Evolutionary conservation across 2,888 invertebrate genomes (phyloP).

Genomic region (Labia minor): DNA sequence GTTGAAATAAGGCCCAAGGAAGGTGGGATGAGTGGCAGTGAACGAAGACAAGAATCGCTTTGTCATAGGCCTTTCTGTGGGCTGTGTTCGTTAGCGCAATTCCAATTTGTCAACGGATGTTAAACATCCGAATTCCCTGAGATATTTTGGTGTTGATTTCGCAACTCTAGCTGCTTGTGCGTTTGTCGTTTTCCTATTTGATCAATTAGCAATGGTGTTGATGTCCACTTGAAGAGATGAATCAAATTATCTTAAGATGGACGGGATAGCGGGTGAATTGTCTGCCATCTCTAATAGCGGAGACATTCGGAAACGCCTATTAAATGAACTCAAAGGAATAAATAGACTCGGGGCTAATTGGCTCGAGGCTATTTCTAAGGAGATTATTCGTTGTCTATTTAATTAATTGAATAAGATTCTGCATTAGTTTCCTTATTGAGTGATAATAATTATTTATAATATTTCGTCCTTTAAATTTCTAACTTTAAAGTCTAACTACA

Average conservation of each 20-base stretch:
- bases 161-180: not conserved
- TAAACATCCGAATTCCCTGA: not conserved
- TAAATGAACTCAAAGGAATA: not conserved
- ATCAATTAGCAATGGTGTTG: not conserved
- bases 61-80: not conserved
- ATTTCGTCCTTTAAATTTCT: no score
- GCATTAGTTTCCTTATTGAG: no score
- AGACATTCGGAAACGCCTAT: not conserved
- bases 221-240: not conserved
- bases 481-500: no score
- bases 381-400: no score
- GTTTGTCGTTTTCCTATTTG: not conserved
- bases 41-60: not conserved
- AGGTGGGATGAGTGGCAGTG: not conserved
- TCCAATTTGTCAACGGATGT: slow-evolving; percentile 6
- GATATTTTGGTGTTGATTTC: not conserved
- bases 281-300: not conserved
- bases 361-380: no score
- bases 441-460: no score
- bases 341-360: no score
- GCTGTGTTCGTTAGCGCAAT: not conserved
- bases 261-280: no score
- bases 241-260: not conserved
- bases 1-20: not conserved
- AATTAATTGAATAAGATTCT: no score